Conservation (phyloP, 2,888 invertebrate genomes). For the Hipparchia semele region DNA sequence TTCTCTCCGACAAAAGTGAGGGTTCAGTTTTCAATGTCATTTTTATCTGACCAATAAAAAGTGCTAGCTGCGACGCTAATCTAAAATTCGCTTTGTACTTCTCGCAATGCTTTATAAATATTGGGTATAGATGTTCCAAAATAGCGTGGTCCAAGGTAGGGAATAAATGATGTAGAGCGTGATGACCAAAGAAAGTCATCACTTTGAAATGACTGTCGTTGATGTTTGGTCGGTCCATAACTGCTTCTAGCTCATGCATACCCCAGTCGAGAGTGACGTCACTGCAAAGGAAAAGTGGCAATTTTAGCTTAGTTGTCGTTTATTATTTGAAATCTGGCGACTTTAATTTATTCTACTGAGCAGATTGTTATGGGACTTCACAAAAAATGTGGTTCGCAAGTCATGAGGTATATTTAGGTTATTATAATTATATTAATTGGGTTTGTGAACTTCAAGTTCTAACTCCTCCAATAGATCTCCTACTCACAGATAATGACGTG, state of each 20-base stretch:
- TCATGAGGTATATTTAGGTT: no score
- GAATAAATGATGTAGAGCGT: conserved; percentile 90
- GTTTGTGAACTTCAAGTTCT: no score
- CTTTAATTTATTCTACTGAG: no score
- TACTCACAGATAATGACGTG: no score
- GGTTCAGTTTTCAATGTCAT: conserved; percentile 59
- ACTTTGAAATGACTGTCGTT: conserved; percentile 85
- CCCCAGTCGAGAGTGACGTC: conserved; percentile 87
- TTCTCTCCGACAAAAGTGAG: conserved; percentile 45
- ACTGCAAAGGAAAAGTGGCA: conserved; percentile 57
- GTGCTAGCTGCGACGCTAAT: conserved; percentile 59
- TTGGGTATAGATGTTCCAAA: conserved; percentile 85
- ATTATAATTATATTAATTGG: no score
- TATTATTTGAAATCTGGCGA: no score
- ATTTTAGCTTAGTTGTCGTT: no score
- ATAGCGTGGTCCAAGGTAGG: conserved; percentile 90
- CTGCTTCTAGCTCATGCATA: conserved; percentile 88
- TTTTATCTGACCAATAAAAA: conserved; percentile 66
- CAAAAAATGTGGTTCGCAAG: no score
- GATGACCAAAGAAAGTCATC: conserved; percentile 89
- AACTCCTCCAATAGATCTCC: no score
- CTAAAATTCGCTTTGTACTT: conserved; percentile 83
- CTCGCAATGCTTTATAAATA: conserved; percentile 83
- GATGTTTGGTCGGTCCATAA: conserved; percentile 87
- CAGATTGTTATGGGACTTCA: no score